Evolutionary conservation across 2,888 invertebrate genomes (phyloP), one percentile per base, ranked within the genome.

Genomic region (Melanophora roralis): DNA sequence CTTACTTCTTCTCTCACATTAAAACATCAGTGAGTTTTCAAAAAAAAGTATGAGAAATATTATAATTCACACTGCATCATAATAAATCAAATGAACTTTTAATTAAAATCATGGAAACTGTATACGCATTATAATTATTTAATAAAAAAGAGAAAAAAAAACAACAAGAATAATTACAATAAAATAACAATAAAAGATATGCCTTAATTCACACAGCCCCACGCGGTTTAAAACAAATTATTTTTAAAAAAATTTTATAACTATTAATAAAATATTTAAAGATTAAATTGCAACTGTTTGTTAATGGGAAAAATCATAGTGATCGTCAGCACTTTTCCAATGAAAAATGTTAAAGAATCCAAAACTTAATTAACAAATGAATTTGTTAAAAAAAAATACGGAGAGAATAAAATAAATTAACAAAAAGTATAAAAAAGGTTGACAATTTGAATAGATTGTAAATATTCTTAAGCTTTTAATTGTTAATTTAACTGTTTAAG

Each of bases 1-100:
- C 27, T 27, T 6, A 5, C 6, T 27, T 6, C 27, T 5, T 27
- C 27, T 1, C 16, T 19, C 16, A 11, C 21, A 45, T 45, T 45
- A 1, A 11, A 45, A n/a, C n/a, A n/a, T n/a, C n/a, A 11, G 11
- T 27, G 27, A 27, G 27, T 3, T 5, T 3, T 6, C 27, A 5
- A 5, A 5, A 38, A 23, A 23, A 12, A n/a, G 51, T 38, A 51
- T 53, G 40, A 64, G 43, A 65, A 51, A 79, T 36, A 72, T 76
- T 49, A 72, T 68, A 76, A 57, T 69, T 80, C 60, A 73, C 62
- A 72, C 76, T 57, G 62, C 49, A 76, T 57, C 49, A 76, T 76
- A 72, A 80, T 80, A 80, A 80, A 80, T 80, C 80, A 80, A 72
- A 78, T 72, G 62, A 76, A 76, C 16, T 55, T 80, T 80, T 80